Conservation (phyloP, 2,797 vertebrate species). For the Balearica regulorum region DNA sequence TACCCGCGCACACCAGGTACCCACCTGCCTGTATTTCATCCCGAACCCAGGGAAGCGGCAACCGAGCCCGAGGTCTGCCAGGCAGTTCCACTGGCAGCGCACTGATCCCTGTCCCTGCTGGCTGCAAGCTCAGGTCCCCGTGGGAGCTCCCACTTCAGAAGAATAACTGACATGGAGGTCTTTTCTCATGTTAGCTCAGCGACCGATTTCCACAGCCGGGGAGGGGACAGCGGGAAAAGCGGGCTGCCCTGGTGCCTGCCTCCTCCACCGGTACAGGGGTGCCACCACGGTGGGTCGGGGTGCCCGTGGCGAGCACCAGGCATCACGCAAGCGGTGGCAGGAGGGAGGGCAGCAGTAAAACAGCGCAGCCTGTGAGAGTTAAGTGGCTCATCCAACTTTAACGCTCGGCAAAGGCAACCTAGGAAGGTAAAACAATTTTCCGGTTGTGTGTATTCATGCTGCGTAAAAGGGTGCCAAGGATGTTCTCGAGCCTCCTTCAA, state of each 20-base stretch:
- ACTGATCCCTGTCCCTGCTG: background rate
- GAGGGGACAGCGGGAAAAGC: background rate
- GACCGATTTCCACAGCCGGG: background rate
- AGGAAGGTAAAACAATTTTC: background rate
- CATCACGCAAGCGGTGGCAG: background rate
- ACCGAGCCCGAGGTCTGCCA: background rate
- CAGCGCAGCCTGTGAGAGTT: background rate
- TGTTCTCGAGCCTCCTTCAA: background rate
- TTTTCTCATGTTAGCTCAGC: background rate
- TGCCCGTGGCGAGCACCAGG: fast-evolving
- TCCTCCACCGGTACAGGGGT: fast-evolving
- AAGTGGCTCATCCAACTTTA: background rate
- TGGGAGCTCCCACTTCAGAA: background rate
- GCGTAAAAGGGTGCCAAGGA: background rate
- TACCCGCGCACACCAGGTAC: background rate
- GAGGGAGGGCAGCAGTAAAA: background rate
- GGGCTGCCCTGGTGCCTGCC: background rate
- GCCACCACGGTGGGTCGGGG: fast-evolving
- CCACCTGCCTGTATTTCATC: background rate
- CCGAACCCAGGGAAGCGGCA: background rate
- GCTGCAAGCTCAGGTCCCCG: background rate
- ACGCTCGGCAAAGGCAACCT: background rate
- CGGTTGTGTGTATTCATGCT: background rate
- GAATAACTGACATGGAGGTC: background rate
- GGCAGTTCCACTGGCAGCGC: background rate